Conservation (phyloP, 2,888 invertebrate species). For the Epirrita christyi region DNA sequence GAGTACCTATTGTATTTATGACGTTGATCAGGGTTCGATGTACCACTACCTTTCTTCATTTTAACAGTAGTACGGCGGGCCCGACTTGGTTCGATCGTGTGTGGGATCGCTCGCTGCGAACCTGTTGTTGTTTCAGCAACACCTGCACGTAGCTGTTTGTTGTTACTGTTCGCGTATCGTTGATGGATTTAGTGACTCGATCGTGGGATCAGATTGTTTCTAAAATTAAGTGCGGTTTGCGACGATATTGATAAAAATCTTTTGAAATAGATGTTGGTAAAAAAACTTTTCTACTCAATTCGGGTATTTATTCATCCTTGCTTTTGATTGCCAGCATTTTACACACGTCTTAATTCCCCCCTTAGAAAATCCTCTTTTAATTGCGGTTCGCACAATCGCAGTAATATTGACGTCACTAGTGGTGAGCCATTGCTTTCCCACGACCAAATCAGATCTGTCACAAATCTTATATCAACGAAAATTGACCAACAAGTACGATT, state of each 20-base stretch:
- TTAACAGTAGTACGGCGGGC: slow-evolving; percentile 55
- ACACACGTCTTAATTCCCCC: too few species aligned
- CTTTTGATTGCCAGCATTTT: too few species aligned
- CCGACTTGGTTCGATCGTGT: slow-evolving; percentile 62
- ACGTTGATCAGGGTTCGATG: slow-evolving; percentile 4
- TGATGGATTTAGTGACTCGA: background rate
- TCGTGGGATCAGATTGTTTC: background rate
- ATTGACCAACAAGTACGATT: too few species aligned
- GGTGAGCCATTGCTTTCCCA: too few species aligned
- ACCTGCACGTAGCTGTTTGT: slow-evolving; percentile 2
- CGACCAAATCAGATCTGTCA: too few species aligned
- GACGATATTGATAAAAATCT: background rate
- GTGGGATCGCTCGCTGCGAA: slow-evolving; percentile 41
- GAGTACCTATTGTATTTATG: background rate
- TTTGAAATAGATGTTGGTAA: background rate
- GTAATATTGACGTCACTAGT: too few species aligned
- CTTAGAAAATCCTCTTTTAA: too few species aligned
- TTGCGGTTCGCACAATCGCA: too few species aligned
- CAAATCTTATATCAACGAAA: too few species aligned
- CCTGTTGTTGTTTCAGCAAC: slow-evolving; percentile 27
- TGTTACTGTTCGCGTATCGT: slow-evolving; percentile 8
- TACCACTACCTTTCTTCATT: slow-evolving; percentile 39
- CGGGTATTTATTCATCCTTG: too few species aligned
- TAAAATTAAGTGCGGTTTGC: background rate
- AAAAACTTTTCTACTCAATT: too few species aligned